phyloP scores from a whole-genome alignment of 2,113 vertebrate genomes.

The Aptenodytes forsteri region DNA sequence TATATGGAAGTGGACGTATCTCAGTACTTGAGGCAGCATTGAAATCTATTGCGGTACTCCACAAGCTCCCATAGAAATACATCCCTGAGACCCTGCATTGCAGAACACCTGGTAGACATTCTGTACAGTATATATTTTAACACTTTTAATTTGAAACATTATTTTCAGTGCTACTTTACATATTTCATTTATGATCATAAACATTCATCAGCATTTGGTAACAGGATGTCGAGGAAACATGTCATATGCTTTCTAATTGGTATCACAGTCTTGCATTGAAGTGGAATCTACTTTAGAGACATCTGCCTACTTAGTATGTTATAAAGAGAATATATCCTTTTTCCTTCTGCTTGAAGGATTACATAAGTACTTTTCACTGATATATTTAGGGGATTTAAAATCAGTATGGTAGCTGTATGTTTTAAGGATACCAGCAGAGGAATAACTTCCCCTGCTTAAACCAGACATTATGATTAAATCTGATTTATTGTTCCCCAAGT shows the following conservation, averaged over 20 bases:
- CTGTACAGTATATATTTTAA: background rate
- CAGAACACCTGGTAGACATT: background rate
- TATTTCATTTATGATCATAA: slow-evolving; percentile 21
- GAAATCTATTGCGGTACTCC: background rate
- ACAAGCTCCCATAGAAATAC: background rate
- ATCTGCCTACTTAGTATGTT: slow-evolving; percentile 44
- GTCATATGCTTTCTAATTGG: slow-evolving; percentile 22
- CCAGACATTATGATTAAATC: background rate
- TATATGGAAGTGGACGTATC: background rate
- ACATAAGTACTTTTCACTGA: background rate
- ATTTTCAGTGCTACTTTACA: slow-evolving; percentile 30
- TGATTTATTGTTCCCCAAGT: background rate
- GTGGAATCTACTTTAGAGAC: slow-evolving; percentile 30
- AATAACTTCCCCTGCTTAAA: background rate
- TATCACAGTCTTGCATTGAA: slow-evolving; percentile 10
- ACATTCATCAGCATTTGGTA: slow-evolving; percentile 27
- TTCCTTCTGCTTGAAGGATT: background rate
- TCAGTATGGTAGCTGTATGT: background rate
- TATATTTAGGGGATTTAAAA: background rate
- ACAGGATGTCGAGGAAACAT: background rate
- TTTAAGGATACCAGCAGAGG: background rate
- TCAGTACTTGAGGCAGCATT: background rate
- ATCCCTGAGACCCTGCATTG: background rate
- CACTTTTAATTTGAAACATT: background rate
- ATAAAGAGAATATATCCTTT: slow-evolving; percentile 11